These are phyloP conservation scores for Amphipoea oculea DNA, from an alignment of 2,888 invertebrate genomes.

Conservation along the genomic window DNA sequence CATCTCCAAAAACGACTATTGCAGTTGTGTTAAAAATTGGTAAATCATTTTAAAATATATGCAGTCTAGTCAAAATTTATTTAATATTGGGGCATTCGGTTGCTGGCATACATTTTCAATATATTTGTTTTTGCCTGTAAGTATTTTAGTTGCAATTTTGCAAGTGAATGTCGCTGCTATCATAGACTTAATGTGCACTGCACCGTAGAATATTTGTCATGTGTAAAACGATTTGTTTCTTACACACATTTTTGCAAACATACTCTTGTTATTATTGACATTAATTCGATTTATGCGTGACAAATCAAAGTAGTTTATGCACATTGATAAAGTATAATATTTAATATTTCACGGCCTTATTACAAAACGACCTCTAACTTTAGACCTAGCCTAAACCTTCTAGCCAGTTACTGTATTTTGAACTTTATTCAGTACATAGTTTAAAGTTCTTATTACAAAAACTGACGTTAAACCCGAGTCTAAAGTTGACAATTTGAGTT, in stretches of 20 bases:
- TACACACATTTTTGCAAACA: conserved; percentile 12
- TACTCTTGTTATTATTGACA: not conserved
- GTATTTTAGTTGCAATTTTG: conserved; percentile 71
- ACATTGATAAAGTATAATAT: conserved; percentile 59
- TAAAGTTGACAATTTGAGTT: not conserved
- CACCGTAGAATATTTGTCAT: conserved; percentile 75
- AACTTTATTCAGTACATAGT: not conserved
- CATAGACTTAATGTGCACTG: conserved; percentile 74
- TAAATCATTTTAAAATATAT: conserved; percentile 10
- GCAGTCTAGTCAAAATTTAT: conserved; percentile 33
- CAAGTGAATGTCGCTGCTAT: conserved; percentile 80
- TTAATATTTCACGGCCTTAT: conserved; percentile 39
- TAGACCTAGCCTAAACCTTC: not conserved
- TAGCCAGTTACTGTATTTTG: not conserved
- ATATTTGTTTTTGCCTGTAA: conserved; percentile 73
- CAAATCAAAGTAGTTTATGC: conserved; percentile 69
- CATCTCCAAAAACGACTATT: conserved; percentile 16
- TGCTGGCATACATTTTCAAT: conserved; percentile 63
- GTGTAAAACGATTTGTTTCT: conserved; percentile 64
- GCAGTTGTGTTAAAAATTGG: conserved; percentile 11
- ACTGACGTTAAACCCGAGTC: not conserved
- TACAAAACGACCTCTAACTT: not conserved
- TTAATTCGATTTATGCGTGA: conserved; percentile 65
- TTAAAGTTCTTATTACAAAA: not conserved
- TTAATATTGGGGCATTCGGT: conserved; percentile 77